Base-by-base conservation (phyloP, 2,888 invertebrate species). In the Chaitophorus viminalis region DNA sequence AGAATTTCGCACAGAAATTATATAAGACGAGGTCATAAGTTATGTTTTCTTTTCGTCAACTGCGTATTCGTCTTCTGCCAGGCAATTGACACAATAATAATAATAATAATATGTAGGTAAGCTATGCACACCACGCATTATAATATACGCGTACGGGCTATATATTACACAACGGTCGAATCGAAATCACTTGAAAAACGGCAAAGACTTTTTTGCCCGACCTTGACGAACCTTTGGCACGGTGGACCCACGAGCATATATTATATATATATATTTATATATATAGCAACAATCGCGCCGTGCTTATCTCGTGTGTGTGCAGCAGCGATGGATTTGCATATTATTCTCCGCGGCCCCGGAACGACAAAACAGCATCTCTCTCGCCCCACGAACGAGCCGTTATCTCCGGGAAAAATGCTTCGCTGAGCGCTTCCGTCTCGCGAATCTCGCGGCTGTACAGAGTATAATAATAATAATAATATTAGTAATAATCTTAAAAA, bases 251-350 rank as follows among this genome's bases (percentile, higher is more conserved):
- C 21, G 33, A 36, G 8, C 29, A 36, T 8, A 21, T 9, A 29
- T n/a, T n/a, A n/a, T n/a, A n/a, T n/a, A n/a, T n/a, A n/a, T n/a
- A n/a, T n/a, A n/a, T n/a, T n/a, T n/a, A n/a, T n/a, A n/a, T n/a
- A n/a, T n/a, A n/a, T n/a, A n/a, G n/a, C 21, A 29, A 74, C 29
- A 9, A 25, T 8, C 25, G 74, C 36, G 74, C 21, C n/a, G 74
- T n/a, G 46, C 76, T 76, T 76, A 76, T 76, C 76, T 76, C 29
- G 52, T 52, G 76, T 52, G 52, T 76, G 52, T 31, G n/a, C 76
- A 52, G n/a, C 76, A 52, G 76, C 76, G 18, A 3, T 18, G 52
- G 52, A 76, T 76, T 76, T 76, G 76, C 76, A 76, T 76, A 76
- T 52, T 52, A 46, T 76, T 9, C 65, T 68, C 68, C 68, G 29